Conservation (phyloP, 1,140 invertebrate genomes). For the Dinoponera quadriceps region DNA sequence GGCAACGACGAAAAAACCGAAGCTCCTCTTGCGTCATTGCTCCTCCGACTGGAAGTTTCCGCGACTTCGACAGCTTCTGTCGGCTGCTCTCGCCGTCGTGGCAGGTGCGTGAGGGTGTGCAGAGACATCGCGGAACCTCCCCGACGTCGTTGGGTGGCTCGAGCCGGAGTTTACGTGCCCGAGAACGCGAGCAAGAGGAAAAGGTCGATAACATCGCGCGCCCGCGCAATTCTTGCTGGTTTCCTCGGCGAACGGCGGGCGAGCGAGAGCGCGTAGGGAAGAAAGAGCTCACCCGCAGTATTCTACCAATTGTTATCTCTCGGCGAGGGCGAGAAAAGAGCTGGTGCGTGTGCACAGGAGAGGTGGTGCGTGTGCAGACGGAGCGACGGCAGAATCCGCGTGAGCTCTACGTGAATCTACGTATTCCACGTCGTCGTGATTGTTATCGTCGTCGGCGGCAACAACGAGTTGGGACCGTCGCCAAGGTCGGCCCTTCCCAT, state of each 20-base stretch:
- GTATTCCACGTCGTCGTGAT: too few relatives aligned
- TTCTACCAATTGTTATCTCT: too few relatives aligned
- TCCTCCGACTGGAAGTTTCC: too few relatives aligned
- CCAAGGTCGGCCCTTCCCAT: too few relatives aligned
- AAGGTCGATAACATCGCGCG: slow-evolving; percentile 80
- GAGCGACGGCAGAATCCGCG: too few relatives aligned
- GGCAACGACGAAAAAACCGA: neutral
- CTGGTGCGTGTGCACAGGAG: neutral
- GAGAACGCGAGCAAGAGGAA: slow-evolving; percentile 51
- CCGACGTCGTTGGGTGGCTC: slow-evolving; percentile 9
- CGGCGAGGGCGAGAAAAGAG: neutral
- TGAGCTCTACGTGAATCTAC: too few relatives aligned
- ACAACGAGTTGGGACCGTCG: too few relatives aligned
- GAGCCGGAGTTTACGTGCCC: neutral
- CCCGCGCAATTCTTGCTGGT: slow-evolving; percentile 69
- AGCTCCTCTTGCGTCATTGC: neutral
- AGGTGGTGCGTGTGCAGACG: neutral
- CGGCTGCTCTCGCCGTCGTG: neutral
- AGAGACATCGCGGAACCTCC: neutral
- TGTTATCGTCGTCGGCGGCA: too few relatives aligned
- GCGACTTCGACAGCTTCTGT: neutral
- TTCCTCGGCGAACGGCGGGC: slow-evolving; percentile 10
- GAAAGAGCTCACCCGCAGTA: neutral
- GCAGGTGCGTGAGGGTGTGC: slow-evolving; percentile 5
- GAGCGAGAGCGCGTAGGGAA: neutral